These are phyloP conservation scores for Sarcophaga subvicina DNA, from an alignment of 2,888 invertebrate species.

Conservation along the genomic window DNA sequence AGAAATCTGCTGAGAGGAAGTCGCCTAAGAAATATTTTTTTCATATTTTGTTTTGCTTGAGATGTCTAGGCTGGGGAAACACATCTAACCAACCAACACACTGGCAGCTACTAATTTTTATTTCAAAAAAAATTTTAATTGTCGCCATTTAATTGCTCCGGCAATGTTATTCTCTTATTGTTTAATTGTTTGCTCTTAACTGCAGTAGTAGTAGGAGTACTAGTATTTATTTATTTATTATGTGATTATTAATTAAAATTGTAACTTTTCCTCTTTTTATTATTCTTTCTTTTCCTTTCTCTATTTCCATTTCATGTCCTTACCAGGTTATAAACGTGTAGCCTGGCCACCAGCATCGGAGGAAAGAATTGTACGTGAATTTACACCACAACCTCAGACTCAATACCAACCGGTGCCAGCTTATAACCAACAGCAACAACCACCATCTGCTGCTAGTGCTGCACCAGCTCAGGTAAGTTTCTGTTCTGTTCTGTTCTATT, in stretches of 20 bases:
- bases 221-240: constrained; percentile 47
- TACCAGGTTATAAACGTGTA: constrained; percentile 90
- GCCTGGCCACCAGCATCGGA: constrained; percentile 92
- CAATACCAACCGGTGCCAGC: constrained; percentile 74
- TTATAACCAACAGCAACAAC: constrained; percentile 71
- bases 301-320: neutral
- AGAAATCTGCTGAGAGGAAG: too few species aligned
- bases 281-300: constrained; percentile 12
- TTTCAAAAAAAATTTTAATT: too few species aligned
- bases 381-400: constrained; percentile 79
- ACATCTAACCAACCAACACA: too few species aligned
- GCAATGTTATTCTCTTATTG: neutral
- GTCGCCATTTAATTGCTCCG: too few species aligned
- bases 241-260: constrained; percentile 67
- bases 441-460: constrained; percentile 55
- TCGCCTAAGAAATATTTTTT: too few species aligned
- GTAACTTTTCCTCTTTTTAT: constrained; percentile 24
- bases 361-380: constrained; percentile 85
- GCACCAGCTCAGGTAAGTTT: constrained; percentile 76
- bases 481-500: constrained; percentile 39
- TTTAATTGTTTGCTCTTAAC: constrained; percentile 8
- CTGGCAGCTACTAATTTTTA: too few species aligned
- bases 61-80: too few species aligned
- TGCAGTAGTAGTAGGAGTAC: too few species aligned
- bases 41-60: too few species aligned